Evolutionary conservation across 2,888 invertebrate genomes (phyloP).

Genomic region (Itoplectis maculator): DNA sequence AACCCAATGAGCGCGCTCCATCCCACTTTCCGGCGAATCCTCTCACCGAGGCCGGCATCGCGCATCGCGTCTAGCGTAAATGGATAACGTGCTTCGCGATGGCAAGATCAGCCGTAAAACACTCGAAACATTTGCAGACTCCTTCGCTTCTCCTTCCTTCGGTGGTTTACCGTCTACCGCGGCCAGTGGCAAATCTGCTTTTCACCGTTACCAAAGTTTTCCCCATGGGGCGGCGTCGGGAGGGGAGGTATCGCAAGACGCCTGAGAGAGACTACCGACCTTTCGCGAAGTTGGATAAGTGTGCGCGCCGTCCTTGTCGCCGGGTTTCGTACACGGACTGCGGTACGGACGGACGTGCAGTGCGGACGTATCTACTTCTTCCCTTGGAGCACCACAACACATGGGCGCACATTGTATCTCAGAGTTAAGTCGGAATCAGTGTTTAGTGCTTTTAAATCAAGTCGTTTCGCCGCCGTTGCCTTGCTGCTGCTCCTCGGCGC

Average conservation of each 20-base stretch:
- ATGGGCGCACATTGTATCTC: constrained; percentile 75
- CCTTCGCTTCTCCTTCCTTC: no score
- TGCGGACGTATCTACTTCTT: constrained; percentile 45
- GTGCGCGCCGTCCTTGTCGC: not conserved
- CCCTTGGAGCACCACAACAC: constrained; percentile 61
- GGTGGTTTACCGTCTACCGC: constrained; percentile 6
- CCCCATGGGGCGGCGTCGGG: constrained; percentile 40
- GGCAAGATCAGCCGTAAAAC: constrained; percentile 64
- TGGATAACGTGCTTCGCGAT: constrained; percentile 14
- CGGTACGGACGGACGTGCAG: not conserved
- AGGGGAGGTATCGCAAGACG: constrained; percentile 11
- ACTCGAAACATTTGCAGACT: constrained; percentile 58
- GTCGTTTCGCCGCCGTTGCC: constrained; percentile 56
- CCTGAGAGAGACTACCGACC: constrained; percentile 20
- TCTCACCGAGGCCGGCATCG: constrained; percentile 7
- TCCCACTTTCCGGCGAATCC: constrained; percentile 42
- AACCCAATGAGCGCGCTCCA: constrained; percentile 29
- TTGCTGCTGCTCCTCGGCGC: constrained; percentile 46
- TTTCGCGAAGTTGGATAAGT: constrained; percentile 61
- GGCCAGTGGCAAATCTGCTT: constrained; percentile 31
- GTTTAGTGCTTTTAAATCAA: constrained; percentile 81
- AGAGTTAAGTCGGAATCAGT: constrained; percentile 80
- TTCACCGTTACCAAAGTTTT: constrained; percentile 50
- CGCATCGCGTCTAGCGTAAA: not conserved
- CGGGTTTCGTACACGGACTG: no score